Percentiles rank a stretch among this genome's conserved stretches.
These are phyloP conservation scores for Rhaphigaster nebulosa DNA, from an alignment of 2,888 invertebrate genomes.

Conservation along the genomic window DNA sequence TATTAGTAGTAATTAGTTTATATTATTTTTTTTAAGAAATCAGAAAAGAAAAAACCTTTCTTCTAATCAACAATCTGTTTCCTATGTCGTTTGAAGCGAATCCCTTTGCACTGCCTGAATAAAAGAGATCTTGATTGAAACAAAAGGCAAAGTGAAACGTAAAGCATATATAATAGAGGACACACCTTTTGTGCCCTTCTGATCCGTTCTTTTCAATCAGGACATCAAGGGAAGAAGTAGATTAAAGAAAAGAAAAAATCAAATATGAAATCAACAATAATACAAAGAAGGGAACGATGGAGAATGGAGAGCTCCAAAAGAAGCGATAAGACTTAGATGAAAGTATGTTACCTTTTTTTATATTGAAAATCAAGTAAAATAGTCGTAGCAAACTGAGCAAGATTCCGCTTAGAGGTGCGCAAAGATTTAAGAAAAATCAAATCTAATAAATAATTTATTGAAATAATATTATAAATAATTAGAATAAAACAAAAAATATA, in stretches of 20 bases:
- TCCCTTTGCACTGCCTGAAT: neutral
- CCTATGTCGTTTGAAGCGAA: neutral
- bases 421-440: too few relatives aligned
- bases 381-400: too few relatives aligned
- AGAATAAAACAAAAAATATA: too few relatives aligned
- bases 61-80: constrained; percentile 9
- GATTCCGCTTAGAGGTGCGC: too few relatives aligned
- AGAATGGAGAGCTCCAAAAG: neutral
- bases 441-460: too few relatives aligned
- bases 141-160: constrained; percentile 3
- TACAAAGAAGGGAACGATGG: neutral
- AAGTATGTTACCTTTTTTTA: neutral
- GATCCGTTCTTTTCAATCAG: neutral
- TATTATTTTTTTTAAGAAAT: neutral
- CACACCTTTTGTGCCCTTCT: neutral
- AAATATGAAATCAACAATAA: neutral
- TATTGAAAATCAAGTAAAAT: too few relatives aligned
- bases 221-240: neutral
- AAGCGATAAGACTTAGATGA: neutral
- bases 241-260: neutral
- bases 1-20: neutral
- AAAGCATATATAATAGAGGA: constrained; percentile 10
- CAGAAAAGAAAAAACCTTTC: neutral
- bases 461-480: too few relatives aligned
- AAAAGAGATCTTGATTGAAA: constrained; percentile 26